Base-by-base conservation (phyloP, 2,888 invertebrate species). In the Limnephilus rhombicus region DNA sequence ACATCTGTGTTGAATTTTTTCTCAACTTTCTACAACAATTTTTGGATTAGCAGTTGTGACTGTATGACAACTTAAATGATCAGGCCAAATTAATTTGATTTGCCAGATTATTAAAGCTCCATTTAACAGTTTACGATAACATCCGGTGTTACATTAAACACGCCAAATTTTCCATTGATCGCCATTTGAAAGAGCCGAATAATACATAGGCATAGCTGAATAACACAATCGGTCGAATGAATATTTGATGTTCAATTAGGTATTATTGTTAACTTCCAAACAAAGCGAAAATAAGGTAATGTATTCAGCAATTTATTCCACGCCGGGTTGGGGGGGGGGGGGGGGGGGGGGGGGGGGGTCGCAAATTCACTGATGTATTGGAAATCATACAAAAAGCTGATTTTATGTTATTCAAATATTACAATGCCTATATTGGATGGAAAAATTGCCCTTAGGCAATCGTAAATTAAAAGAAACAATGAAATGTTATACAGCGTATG, bases 201-300 rank as follows among this genome's bases (percentile, higher is more conserved):
- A 89, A 45, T 80, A 80, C 80, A 80, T 37, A 12, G n/a, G 68
- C 24, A n/a, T n/a, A n/a, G n/a, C n/a, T n/a, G n/a, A n/a, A n/a
- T n/a, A n/a, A n/a, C n/a, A 68, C 68, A 34, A 18, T 80, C 88
- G 88, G 24, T 80, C 41, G 68, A 68, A 89, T 89, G 80, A 89
- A 89, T 89, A 89, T 80, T 89, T 89, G 88, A 89, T 89, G 88
- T 89, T 89, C 88, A 89, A 89, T 80, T 89, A 88, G 34, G 68
- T 68, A 68, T 68, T 68, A 68, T 68, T n/a, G 86, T 86, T 86
- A 86, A 86, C 49, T 86, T 86, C 49, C 88, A 88, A 88, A 88
- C 88, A 88, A 88, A 34, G 68, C 88, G 34, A 88, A 88, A 88
- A 88, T 88, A 89, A 80, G 18, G 88, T 86, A 88, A 88, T 41